Evolutionary conservation across 1,140 invertebrate genomes (phyloP), one percentile per base, ranked within the genome.

Genomic region (Yoshiicerus persimilis): DNA sequence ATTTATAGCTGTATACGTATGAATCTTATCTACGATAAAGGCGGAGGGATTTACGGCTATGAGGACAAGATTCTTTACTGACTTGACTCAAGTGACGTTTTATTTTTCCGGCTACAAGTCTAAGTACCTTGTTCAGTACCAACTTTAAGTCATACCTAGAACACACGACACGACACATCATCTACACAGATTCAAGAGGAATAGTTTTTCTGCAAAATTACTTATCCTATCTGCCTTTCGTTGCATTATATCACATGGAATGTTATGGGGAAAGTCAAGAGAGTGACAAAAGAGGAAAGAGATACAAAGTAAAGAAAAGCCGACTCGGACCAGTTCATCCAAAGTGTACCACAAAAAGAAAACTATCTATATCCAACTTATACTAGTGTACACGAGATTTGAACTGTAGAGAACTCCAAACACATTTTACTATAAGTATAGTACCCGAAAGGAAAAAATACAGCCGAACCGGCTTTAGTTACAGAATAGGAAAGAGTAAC

Each of bases 51-150:
- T 80, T 80, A 36, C 75, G 32, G 75, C 20, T 80, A 80, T 80
- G 75, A 34, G 30, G 75, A 80, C 75, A 80, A 30, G 75, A 80
- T 80, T 36, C 75, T 70, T 70, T 70, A 80, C 75, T n/a, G 75
- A 30, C 66, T 70, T 80, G 30, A 80, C 30, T 34, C 32, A 80
- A 36, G 75, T 80, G 75, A 80, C 75, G 75, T 80, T 80, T 34
- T 80, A 80, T 80, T 80, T 80, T 80, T 80, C 75, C 75, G n/a
- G 75, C 75, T 80, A 38, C 30, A 80, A 80, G 20, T 38, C 30
- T 36, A 36, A 80, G 75, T 80, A 30, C 25, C 66, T 70, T 80
- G 75, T 80, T 80, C 75, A 80, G 5, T 13, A 34, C n/a, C 75
- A 80, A 80, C 75, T 36, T 38, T 70, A 32, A 30, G 32, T 80